Evolutionary conservation across 23 tunicate genomes (phyloP).

Genomic region (Oikopleura vanhoeffeni): DNA sequence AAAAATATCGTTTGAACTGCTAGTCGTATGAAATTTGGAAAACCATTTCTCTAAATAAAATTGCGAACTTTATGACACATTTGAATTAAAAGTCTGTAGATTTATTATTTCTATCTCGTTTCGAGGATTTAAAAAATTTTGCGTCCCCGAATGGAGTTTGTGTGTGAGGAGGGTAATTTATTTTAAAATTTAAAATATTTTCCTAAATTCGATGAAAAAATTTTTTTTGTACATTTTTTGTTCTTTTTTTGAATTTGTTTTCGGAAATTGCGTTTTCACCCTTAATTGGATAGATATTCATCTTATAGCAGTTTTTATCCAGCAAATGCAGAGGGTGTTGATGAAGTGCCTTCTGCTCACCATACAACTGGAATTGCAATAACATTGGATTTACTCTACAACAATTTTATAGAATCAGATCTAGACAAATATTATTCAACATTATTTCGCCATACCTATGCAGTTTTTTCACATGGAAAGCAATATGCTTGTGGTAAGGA

Average conservation of each 20-base stretch:
- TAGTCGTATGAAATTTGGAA: no score
- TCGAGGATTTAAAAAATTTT: no score
- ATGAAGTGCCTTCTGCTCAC: conserved; percentile 66
- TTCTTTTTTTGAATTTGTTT: neutral
- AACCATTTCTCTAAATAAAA: no score
- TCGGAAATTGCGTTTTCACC: conserved; percentile 28
- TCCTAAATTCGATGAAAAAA: no score
- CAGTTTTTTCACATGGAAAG: neutral
- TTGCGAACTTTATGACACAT: no score
- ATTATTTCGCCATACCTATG: neutral
- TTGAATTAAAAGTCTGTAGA: no score
- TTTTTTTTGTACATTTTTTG: neutral
- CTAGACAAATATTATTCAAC: neutral
- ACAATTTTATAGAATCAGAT: conserved; percentile 14
- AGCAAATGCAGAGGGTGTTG: conserved; percentile 23
- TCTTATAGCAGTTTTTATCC: conserved; percentile 66
- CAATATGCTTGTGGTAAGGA: neutral
- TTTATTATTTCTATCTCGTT: no score
- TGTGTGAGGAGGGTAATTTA: no score
- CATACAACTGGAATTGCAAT: conserved; percentile 51
- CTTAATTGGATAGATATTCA: conserved; percentile 47
- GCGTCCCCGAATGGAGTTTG: no score
- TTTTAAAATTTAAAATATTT: no score
- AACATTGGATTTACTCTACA: conserved; percentile 54
- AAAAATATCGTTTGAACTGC: no score